Evolutionary conservation across 2,888 invertebrate genomes (phyloP), one percentile per base, ranked within the genome.

Genomic region (Panopea generosa): DNA sequence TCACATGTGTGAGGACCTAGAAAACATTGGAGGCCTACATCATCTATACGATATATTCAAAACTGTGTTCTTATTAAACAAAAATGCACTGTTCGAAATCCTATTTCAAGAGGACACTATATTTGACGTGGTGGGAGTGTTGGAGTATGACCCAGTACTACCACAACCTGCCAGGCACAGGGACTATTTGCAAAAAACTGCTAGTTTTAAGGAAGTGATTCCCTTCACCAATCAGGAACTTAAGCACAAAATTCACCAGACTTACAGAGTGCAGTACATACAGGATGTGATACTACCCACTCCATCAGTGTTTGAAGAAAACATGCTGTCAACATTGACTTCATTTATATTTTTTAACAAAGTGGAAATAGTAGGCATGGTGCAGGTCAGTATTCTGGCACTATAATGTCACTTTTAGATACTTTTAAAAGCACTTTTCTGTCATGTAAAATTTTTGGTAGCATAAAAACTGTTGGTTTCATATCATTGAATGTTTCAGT

Each of bases 261-360:
- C 99, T 68, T 99, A 99, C 94, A 95, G 99, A 93, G 99, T 99
- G 91, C 99, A 99, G 94, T 99, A 99, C 94, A 99, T 99, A 90
- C 94, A 95, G 87, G 99, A 99, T 94, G 98, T 99, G 89, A 99
- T 99, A 89, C 94, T 99, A 91, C 99, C 99, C 26, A 98, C 99
- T 57, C 99, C 99, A 14, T 98, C 98, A 86, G 97, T 99, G 88
- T 99, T 99, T 93, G 99, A 99, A 93, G 99, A 99, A 93, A 99
- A 99, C 93, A 96, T 99, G 95, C 95, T 99, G 84, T 98, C 98
- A 90, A 98, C 98, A 76, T 94, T 99, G 90, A 97, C 97, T 92
- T 99, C 98, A 94, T 99, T 99, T 94, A 97, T 99, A 94, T 99
- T 98, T 95, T 99, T 99, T 94, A 99, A 99, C 94, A 99, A 99